phyloP scores from a whole-genome alignment of 2,797 vertebrate genomes.

The Tiaroga cobitis region DNA sequence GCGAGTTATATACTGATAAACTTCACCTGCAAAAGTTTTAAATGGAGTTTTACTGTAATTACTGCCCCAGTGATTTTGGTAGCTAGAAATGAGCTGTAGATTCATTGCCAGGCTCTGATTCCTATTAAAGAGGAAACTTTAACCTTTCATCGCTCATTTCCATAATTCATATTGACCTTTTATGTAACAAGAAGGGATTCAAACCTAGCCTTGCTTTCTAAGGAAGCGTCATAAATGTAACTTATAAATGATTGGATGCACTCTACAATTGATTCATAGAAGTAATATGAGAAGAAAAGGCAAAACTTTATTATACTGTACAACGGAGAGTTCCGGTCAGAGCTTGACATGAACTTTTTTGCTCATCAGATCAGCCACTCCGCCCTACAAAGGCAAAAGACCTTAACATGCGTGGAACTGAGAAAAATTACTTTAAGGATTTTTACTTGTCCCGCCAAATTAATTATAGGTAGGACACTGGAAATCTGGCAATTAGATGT shows the following conservation, averaged over 20 bases:
- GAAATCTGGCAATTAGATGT: too few species aligned
- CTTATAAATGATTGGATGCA: not conserved
- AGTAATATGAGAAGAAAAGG: not conserved
- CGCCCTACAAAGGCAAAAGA: too few species aligned
- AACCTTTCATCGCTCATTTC: not conserved
- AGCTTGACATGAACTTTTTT: not conserved
- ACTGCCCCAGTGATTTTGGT: constrained; percentile 4
- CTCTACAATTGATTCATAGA: not conserved
- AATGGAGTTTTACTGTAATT: constrained; percentile 40
- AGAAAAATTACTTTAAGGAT: too few species aligned
- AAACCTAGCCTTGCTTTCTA: not conserved
- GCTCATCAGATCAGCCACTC: not conserved
- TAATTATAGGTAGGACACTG: too few species aligned
- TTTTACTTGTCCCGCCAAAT: too few species aligned
- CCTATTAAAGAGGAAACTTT: not conserved
- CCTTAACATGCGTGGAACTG: too few species aligned
- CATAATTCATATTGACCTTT: constrained; percentile 16
- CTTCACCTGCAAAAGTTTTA: constrained; percentile 35
- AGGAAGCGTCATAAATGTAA: not conserved
- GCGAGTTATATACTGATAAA: constrained; percentile 41
- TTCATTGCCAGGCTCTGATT: not conserved
- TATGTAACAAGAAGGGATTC: not conserved
- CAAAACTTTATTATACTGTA: not conserved
- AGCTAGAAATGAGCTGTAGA: not conserved
- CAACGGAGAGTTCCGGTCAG: not conserved